phyloP scores from a whole-genome alignment of 2,113 vertebrate species.

The Lanius collurio region DNA sequence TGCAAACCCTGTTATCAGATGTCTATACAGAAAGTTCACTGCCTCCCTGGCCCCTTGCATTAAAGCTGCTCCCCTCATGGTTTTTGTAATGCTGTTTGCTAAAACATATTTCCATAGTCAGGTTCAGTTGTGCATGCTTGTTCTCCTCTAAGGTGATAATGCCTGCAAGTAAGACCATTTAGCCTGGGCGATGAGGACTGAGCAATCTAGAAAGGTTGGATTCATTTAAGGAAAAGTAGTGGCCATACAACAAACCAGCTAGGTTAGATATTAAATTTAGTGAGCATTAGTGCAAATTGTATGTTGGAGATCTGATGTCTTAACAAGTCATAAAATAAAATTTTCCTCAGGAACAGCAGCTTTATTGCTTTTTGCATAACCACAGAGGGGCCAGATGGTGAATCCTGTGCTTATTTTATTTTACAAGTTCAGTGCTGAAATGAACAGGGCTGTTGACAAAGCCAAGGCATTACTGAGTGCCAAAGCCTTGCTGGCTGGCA shows the following conservation, averaged over 20 bases:
- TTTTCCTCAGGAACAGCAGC: neutral
- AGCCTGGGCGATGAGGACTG: neutral
- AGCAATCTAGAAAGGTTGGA: neutral
- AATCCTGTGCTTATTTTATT: neutral
- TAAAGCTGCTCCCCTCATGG: neutral
- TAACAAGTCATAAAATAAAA: slow-evolving; percentile 9
- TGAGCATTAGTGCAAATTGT: neutral
- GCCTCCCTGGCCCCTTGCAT: neutral
- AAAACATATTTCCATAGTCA: neutral
- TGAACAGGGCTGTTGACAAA: neutral
- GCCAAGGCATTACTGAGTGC: neutral
- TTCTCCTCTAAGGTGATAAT: neutral
- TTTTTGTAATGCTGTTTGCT: neutral
- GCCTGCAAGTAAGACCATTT: neutral
- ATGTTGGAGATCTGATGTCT: neutral
- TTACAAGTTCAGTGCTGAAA: neutral
- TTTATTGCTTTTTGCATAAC: neutral
- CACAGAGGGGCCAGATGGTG: neutral
- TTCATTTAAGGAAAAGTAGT: neutral
- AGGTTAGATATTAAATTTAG: slow-evolving; percentile 23
- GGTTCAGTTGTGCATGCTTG: neutral
- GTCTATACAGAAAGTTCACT: neutral
- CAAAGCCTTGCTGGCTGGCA: neutral
- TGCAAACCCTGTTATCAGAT: neutral
- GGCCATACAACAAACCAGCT: neutral